Percentiles rank a stretch among this genome's conserved stretches.
phyloP scores from a whole-genome alignment of 1,140 invertebrate genomes.

The Dreissena polymorpha region DNA sequence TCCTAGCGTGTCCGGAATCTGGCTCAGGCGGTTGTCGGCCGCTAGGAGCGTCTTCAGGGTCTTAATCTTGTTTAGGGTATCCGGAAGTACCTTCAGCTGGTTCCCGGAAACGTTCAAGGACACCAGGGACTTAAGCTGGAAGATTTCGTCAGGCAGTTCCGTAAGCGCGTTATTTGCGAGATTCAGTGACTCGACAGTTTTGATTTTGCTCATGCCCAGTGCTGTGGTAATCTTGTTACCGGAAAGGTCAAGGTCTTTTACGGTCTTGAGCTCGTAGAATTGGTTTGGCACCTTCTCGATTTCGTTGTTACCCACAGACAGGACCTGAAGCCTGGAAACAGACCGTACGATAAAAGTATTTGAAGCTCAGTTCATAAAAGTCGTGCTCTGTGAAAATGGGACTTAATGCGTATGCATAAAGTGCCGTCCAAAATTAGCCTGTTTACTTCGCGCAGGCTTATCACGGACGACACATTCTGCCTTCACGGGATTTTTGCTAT shows the following conservation, averaged over 20 bases:
- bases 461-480: too few relatives aligned
- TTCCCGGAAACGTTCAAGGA: conserved; percentile 70
- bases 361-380: too few relatives aligned
- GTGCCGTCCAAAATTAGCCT: too few relatives aligned
- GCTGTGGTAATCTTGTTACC: conserved; percentile 67
- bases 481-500: too few relatives aligned
- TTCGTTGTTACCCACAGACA: conserved; percentile 71
- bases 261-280: conserved; percentile 69
- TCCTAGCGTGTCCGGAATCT: conserved; percentile 69
- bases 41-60: conserved; percentile 68
- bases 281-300: conserved; percentile 67
- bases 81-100: conserved; percentile 66
- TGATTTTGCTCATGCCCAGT: conserved; percentile 62
- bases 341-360: too few relatives aligned
- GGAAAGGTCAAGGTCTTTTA: conserved; percentile 67
- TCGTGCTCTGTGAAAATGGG: too few relatives aligned
- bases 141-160: conserved; percentile 67
- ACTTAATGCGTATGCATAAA: too few relatives aligned
- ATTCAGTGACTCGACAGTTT: conserved; percentile 61
- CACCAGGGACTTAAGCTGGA: conserved; percentile 65
- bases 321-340: conserved; percentile 55
- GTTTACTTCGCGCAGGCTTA: too few relatives aligned
- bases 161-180: conserved; percentile 65
- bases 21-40: conserved; percentile 68
- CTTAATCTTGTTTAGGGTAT: conserved; percentile 66